phyloP scores from a whole-genome alignment of 2,888 invertebrate genomes.

The Gnatocerus cornutus region DNA sequence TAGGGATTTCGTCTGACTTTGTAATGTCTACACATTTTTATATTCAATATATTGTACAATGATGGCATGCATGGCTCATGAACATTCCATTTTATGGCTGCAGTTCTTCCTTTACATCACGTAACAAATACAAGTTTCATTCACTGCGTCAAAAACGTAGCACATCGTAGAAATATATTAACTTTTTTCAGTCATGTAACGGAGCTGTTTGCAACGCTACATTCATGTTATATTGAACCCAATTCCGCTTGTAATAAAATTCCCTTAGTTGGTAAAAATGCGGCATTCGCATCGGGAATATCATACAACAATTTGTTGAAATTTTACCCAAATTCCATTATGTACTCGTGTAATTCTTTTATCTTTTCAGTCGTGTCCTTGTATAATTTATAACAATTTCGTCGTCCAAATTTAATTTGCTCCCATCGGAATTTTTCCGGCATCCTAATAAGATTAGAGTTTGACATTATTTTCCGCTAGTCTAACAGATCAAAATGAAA shows the following conservation, averaged over 20 bases:
- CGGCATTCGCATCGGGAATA: constrained; percentile 21
- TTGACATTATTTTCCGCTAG: constrained; percentile 39
- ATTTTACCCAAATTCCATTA: constrained; percentile 30
- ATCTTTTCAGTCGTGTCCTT: constrained; percentile 24
- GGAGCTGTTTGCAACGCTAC: constrained; percentile 4
- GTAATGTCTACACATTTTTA: too few relatives aligned
- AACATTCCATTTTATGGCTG: background rate
- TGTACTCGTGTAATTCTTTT: constrained; percentile 26
- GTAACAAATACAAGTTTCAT: constrained; percentile 2
- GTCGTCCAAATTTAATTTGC: constrained; percentile 34
- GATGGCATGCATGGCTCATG: background rate
- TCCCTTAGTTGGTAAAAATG: background rate
- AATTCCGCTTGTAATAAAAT: constrained; percentile 2
- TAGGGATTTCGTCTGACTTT: too few relatives aligned
- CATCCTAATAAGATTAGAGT: constrained; percentile 30
- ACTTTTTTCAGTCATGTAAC: background rate
- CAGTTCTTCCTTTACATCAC: background rate
- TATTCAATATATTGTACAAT: too few relatives aligned
- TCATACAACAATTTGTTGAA: constrained; percentile 12
- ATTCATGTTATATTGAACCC: constrained; percentile 2
- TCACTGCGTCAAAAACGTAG: background rate
- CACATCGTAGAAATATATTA: constrained; percentile 2
- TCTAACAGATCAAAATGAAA: constrained; percentile 28
- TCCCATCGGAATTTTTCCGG: constrained; percentile 31
- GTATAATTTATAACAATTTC: constrained; percentile 30